phyloP scores from a whole-genome alignment of 2,113 vertebrate genomes.

The Anseranas semipalmata region DNA sequence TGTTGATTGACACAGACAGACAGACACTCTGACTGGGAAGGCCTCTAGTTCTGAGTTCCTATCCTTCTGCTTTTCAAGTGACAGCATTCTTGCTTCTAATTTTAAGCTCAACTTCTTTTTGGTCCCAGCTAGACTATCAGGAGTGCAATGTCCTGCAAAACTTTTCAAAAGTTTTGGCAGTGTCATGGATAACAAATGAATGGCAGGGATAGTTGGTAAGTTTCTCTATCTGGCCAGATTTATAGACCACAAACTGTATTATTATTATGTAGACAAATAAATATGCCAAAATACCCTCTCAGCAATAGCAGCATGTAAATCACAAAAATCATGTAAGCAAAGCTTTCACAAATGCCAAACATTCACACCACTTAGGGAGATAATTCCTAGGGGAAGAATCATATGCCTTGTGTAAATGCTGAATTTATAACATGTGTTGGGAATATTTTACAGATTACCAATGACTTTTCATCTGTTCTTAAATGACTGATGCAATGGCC shows the following conservation, averaged over 20 bases:
- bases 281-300: neutral
- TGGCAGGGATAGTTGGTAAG: neutral
- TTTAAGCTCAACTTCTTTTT: neutral
- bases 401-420: neutral
- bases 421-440: neutral
- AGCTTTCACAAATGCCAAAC: neutral
- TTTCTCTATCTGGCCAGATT: neutral
- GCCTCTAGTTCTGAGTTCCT: neutral
- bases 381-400: neutral
- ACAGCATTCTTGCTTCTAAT: neutral
- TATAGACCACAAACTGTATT: neutral
- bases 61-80: neutral
- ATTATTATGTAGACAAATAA: neutral
- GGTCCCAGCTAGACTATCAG: neutral
- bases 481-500: neutral
- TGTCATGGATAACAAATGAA: neutral
- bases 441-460: neutral
- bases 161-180: neutral
- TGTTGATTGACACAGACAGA: neutral
- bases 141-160: neutral
- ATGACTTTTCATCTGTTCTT: neutral
- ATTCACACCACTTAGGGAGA: neutral
- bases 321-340: neutral
- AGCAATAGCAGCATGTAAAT: neutral
- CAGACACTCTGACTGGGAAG: neutral